Percentiles rank a stretch among this genome's conserved stretches.
phyloP scores from a whole-genome alignment of 2,113 vertebrate genomes.

The Carassius carassius region DNA sequence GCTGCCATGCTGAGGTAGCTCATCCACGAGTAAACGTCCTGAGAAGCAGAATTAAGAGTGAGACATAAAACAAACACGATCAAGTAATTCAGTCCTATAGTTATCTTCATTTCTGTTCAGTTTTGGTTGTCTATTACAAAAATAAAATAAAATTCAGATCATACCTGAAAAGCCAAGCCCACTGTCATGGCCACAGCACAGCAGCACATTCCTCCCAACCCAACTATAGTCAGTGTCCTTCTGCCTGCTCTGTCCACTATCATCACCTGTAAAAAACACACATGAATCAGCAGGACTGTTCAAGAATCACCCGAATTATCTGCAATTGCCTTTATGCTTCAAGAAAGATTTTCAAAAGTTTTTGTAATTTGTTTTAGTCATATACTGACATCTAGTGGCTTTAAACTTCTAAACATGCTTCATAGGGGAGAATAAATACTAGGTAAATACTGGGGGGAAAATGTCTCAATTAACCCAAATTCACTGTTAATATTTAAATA shows the following conservation, averaged over 20 bases:
- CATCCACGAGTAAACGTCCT: slow-evolving; percentile 85
- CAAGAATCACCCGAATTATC: neutral
- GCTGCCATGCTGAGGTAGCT: slow-evolving; percentile 89
- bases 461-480: too few species aligned
- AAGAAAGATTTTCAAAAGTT: neutral
- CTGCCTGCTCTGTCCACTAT: slow-evolving; percentile 90
- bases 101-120: neutral
- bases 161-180: slow-evolving; percentile 86
- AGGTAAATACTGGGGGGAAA: too few species aligned
- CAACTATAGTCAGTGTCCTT: slow-evolving; percentile 82
- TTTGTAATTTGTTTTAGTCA: neutral
- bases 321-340: neutral
- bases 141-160: slow-evolving; percentile 33
- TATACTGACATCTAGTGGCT: slow-evolving; percentile 23
- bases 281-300: slow-evolving; percentile 11
- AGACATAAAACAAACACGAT: neutral
- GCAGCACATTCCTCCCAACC: slow-evolving; percentile 87
- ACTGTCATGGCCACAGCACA: slow-evolving; percentile 87
- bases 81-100: neutral
- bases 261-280: slow-evolving; percentile 76
- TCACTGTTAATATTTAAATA: too few species aligned
- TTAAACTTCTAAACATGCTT: neutral
- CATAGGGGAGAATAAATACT: neutral
- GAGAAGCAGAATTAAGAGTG: slow-evolving; percentile 18
- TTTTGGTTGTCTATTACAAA: neutral